These are phyloP conservation scores for Centropyge bicolor DNA, from an alignment of 2,797 vertebrate genomes.

Conservation along the genomic window DNA sequence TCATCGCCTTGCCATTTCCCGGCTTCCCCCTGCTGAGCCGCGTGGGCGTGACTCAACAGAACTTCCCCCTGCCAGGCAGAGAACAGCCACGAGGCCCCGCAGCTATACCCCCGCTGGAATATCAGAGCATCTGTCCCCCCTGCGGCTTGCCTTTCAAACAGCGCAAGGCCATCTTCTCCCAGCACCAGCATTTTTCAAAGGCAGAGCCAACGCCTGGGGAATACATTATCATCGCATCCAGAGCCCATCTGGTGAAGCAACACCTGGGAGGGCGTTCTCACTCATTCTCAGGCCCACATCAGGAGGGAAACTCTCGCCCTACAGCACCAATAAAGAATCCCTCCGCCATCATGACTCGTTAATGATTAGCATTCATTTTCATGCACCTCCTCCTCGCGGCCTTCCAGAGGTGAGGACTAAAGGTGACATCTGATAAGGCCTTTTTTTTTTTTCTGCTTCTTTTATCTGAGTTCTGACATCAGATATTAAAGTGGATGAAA, in stretches of 20 bases:
- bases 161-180: slow-evolving; percentile 73
- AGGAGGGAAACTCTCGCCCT: slow-evolving; percentile 26
- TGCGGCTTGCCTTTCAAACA: slow-evolving; percentile 73
- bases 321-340: slow-evolving; percentile 38
- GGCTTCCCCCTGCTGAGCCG: slow-evolving; percentile 53
- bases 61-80: slow-evolving; percentile 61
- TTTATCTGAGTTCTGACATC: slow-evolving; percentile 39
- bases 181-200: slow-evolving; percentile 75
- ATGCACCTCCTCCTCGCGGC: slow-evolving; percentile 19
- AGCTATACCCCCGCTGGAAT: slow-evolving; percentile 74
- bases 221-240: slow-evolving; percentile 74
- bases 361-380: slow-evolving; percentile 59
- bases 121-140: slow-evolving; percentile 79
- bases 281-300: slow-evolving; percentile 50
- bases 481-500: slow-evolving; percentile 67
- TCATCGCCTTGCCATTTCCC: slow-evolving; percentile 56
- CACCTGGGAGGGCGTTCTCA: slow-evolving; percentile 71
- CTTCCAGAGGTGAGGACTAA: slow-evolving; percentile 42
- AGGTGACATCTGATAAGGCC: slow-evolving; percentile 55
- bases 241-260: slow-evolving; percentile 70
- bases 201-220: slow-evolving; percentile 65
- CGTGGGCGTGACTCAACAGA: slow-evolving; percentile 71
- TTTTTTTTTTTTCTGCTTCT: background rate
- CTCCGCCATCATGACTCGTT: slow-evolving; percentile 24
- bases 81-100: slow-evolving; percentile 68